Conservation (phyloP, 2,888 invertebrate species). For the Herminia tarsipennalis region DNA sequence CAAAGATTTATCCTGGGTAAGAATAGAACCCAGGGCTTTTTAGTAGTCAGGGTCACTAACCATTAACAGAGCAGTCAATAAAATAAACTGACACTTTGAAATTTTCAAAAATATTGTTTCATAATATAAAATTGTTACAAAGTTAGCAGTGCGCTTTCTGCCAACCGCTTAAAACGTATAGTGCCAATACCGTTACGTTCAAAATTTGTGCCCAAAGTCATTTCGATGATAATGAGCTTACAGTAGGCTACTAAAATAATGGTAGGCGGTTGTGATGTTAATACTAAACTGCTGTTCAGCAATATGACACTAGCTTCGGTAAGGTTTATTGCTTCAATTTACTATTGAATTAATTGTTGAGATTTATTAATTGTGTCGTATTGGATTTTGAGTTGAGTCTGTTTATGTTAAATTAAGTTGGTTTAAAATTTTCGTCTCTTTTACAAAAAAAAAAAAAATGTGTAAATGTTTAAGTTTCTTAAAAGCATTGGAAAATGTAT, state of each 20-base stretch:
- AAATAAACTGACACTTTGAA: no score
- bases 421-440: no score
- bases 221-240: slow-evolving; percentile 64
- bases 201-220: slow-evolving; percentile 48
- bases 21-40: no score
- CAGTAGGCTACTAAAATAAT: slow-evolving; percentile 55
- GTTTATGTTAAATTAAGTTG: no score
- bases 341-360: slow-evolving; percentile 49
- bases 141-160: slow-evolving; percentile 1
- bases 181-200: slow-evolving; percentile 56
- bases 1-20: no score
- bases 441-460: no score
- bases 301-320: slow-evolving; percentile 56
- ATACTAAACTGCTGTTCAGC: slow-evolving; percentile 56
- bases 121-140: no score
- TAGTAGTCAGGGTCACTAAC: no score
- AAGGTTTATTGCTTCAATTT: slow-evolving; percentile 50
- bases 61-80: no score
- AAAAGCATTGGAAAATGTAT: no score
- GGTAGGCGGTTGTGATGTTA: slow-evolving; percentile 70
- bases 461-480: no score
- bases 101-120: no score
- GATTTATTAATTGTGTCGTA: neutral
- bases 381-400: neutral
- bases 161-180: slow-evolving; percentile 37